phyloP scores from a whole-genome alignment of 2,888 invertebrate species.

The Volucella zonaria region DNA sequence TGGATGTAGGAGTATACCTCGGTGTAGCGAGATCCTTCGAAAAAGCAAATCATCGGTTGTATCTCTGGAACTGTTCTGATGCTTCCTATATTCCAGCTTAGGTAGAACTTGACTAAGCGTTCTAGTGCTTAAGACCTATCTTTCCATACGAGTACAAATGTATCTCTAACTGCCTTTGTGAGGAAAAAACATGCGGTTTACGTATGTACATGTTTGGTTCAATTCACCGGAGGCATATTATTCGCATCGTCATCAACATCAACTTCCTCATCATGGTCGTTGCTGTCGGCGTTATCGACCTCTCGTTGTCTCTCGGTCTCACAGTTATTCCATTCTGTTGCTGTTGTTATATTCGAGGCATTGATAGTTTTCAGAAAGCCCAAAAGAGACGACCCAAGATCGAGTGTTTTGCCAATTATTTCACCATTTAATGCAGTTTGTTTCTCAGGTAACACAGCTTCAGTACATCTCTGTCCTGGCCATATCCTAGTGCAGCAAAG shows the following conservation, averaged over 20 bases:
- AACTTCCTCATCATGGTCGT: not conserved
- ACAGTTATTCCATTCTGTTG: not conserved
- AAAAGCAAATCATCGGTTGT: not conserved
- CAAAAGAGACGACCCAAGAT: conserved; percentile 10
- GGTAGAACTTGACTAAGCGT: not conserved
- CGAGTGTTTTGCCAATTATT: conserved; percentile 69
- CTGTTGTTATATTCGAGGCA: conserved; percentile 4
- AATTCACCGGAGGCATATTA: conserved; percentile 14
- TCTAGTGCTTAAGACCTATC: not conserved
- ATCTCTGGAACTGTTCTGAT: not conserved
- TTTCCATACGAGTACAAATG: no score
- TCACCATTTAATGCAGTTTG: conserved; percentile 59
- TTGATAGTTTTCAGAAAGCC: conserved; percentile 10
- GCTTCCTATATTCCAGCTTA: not conserved
- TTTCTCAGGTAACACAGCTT: conserved; percentile 26
- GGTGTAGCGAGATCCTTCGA: not conserved
- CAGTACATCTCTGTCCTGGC: conserved; percentile 11
- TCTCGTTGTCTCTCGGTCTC: no score
- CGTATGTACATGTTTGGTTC: not conserved
- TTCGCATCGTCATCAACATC: conserved; percentile 3
- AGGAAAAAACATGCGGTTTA: not conserved
- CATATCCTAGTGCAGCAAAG: conserved; percentile 7
- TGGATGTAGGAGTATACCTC: not conserved
- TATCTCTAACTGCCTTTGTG: not conserved
- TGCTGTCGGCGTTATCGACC: not conserved